Evolutionary conservation across 2,797 vertebrate species (phyloP).

Genomic region (Buphagus erythrorhynchus): DNA sequence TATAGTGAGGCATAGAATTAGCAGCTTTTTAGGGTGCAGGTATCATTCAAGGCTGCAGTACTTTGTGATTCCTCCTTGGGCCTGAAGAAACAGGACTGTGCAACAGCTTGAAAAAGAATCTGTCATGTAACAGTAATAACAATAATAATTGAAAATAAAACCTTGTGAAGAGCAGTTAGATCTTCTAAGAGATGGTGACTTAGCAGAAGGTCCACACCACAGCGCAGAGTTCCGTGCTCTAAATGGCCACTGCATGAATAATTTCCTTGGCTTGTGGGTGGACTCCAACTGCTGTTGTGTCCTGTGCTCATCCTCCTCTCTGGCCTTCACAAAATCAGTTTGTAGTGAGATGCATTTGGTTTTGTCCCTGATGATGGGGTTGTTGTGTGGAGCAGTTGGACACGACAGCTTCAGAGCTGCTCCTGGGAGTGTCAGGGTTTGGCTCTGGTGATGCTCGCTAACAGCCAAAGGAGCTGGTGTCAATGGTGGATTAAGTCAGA

Average conservation of each 20-base stretch:
- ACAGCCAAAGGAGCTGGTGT: background rate
- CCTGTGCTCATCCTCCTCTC: background rate
- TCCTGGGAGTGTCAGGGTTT: background rate
- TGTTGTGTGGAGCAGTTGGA: background rate
- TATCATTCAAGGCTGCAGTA: rapidly evolving
- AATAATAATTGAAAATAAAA: background rate
- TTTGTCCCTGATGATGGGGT: rapidly evolving
- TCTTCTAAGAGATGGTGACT: rapidly evolving
- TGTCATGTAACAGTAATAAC: background rate
- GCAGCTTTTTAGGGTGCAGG: background rate
- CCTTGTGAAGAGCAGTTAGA: background rate
- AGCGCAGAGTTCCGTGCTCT: rapidly evolving
- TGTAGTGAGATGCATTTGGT: rapidly evolving
- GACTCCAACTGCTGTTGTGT: background rate
- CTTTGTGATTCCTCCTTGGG: background rate
- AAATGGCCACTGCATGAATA: background rate
- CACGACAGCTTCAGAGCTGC: rapidly evolving
- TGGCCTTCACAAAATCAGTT: background rate
- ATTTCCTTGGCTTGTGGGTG: background rate
- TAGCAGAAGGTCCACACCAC: background rate
- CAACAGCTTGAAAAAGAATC: background rate
- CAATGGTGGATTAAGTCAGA: background rate
- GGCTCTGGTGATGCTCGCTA: background rate
- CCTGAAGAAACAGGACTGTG: background rate
- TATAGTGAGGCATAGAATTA: background rate